Evolutionary conservation across 2,797 vertebrate species (phyloP), one percentile per base, ranked within the genome.

Genomic region (Micromesistius poutassou): DNA sequence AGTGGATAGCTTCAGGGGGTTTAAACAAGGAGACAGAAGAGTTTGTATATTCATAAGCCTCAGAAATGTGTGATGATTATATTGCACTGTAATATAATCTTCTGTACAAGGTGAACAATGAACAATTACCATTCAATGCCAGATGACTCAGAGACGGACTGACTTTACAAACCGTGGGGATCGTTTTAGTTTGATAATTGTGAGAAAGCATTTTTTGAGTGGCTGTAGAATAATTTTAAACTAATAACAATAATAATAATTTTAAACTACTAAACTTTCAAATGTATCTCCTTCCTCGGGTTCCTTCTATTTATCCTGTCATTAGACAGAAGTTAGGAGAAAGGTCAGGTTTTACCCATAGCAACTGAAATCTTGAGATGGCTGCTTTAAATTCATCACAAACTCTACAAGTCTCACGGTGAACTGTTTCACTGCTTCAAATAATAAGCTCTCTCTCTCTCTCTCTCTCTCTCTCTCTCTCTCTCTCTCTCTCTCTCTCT

Each of bases 161-260:
- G 30, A 71, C 68, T 71, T 71, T 19, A 70, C 25, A 30, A 70
- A 70, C 3, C 10, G 25, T 13, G 28, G 25, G 25, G 68, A 71
- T 13, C 28, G 30, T 31, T 71, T 71, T 30, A 16, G 30, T 71
- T 28, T 4, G 28, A 31, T 71, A 71, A 71, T 71, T 71, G 68
- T 12, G 30, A 14, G 68, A 31, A 71, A 71, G 30, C 68, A 28
- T 14, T 31, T 30, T 2, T 30, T 25, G 66, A 70, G n/a, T 31
- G 68, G 68, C 30, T 13, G 30, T 14, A 71, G 68, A 71, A 71
- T 71, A 28, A 62, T 62, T 62, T 62, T 62, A 62, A 71, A 31
- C 68, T 16, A 71, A 71, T 71, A n/a, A n/a, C n/a, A n/a, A n/a
- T 16, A 71, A 71, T 71, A 71, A 71, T 71, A 28, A 62, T 62